phyloP scores from a whole-genome alignment of 2,888 invertebrate genomes.

The Eupithecia subfuscata region DNA sequence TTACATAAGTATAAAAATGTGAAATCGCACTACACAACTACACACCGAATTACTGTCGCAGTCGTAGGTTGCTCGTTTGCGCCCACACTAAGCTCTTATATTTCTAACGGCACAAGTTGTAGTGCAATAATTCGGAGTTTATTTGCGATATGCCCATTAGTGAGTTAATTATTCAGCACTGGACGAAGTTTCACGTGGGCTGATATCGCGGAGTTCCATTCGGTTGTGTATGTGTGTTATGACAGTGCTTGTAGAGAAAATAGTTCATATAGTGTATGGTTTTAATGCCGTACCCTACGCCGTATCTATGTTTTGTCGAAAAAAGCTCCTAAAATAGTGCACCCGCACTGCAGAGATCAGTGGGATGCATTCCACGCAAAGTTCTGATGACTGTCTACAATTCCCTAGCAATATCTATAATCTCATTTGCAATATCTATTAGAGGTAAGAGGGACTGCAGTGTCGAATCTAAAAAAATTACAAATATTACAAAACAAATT shows the following conservation, averaged over 20 bases:
- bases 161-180: conserved; percentile 76
- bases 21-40: background rate
- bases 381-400: too few relatives aligned
- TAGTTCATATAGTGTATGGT: background rate
- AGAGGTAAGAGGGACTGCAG: too few relatives aligned
- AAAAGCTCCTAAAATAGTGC: too few relatives aligned
- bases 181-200: conserved; percentile 52
- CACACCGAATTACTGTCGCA: background rate
- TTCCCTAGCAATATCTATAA: too few relatives aligned
- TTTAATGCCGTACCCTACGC: background rate
- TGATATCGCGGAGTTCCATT: conserved; percentile 29
- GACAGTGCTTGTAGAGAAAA: conserved; percentile 21
- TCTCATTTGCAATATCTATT: too few relatives aligned
- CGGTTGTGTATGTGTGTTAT: conserved; percentile 20
- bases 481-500: too few relatives aligned
- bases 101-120: conserved; percentile 59
- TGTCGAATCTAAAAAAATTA: too few relatives aligned
- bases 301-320: background rate
- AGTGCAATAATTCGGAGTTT: conserved; percentile 78
- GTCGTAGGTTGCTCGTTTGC: conserved; percentile 28
- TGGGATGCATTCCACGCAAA: too few relatives aligned
- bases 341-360: too few relatives aligned
- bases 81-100: background rate
- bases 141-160: conserved; percentile 79
- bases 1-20: too few relatives aligned